phyloP scores from a whole-genome alignment of 2,888 invertebrate species.

The Parnassius smintheus region DNA sequence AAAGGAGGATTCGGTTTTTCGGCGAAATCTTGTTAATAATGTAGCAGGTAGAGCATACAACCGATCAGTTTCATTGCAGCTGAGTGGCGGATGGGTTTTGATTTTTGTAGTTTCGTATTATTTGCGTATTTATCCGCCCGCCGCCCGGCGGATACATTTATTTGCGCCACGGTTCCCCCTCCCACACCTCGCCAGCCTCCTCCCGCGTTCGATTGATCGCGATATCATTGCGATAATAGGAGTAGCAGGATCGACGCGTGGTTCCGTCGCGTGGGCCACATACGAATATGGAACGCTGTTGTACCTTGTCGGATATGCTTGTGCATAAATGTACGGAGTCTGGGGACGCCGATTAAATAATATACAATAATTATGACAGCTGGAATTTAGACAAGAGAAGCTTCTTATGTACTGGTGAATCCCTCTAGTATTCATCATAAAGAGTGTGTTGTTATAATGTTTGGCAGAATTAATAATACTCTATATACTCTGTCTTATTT shows the following conservation, averaged over 20 bases:
- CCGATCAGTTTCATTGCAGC: conserved; percentile 46
- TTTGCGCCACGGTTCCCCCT: conserved; percentile 58
- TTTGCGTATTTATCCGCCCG: conserved; percentile 80
- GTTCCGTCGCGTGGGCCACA: conserved; percentile 58
- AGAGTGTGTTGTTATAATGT: too few relatives aligned
- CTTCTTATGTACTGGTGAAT: too few relatives aligned
- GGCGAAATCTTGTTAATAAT: not conserved
- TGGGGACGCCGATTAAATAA: too few relatives aligned
- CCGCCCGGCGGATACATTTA: conserved; percentile 79
- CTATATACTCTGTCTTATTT: too few relatives aligned
- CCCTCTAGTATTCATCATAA: too few relatives aligned
- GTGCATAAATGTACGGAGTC: too few relatives aligned
- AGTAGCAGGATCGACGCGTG: conserved; percentile 60
- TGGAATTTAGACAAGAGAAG: too few relatives aligned
- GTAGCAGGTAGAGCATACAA: conserved; percentile 51
- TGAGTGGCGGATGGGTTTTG: conserved; percentile 80
- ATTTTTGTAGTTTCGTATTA: conserved; percentile 82
- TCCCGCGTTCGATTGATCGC: conserved; percentile 76
- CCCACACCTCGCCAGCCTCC: conserved; percentile 25
- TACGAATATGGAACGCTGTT: conserved; percentile 58
- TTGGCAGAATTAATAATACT: too few relatives aligned
- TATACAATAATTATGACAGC: too few relatives aligned
- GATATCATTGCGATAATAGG: conserved; percentile 81
- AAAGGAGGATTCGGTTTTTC: too few relatives aligned
- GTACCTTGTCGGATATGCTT: conserved; percentile 35